These are phyloP conservation scores for Drosophila subobscura DNA, from an alignment of 1,140 invertebrate species.

Conservation along the genomic window DNA sequence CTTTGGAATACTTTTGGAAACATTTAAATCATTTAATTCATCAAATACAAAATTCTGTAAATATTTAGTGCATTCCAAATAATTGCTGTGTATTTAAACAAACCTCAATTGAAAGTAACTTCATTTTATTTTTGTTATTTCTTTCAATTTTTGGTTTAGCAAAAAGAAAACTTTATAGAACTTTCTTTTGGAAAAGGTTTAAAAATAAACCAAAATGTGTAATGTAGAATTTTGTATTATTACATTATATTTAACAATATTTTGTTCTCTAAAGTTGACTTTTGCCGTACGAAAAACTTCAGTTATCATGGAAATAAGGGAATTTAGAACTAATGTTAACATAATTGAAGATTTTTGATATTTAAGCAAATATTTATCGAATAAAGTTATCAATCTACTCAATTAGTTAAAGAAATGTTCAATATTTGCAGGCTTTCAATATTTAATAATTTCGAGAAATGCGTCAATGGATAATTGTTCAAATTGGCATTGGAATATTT, in stretches of 20 bases:
- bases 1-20: background rate
- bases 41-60: background rate
- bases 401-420: too few species aligned
- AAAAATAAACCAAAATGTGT: background rate
- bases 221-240: background rate
- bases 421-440: too few species aligned
- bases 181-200: background rate
- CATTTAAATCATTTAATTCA: background rate
- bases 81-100: background rate
- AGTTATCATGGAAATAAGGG: constrained; percentile 9
- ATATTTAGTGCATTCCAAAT: constrained; percentile 3
- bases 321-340: too few species aligned
- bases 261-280: constrained; percentile 41
- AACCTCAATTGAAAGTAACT: constrained; percentile 3
- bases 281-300: constrained; percentile 24
- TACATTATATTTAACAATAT: constrained; percentile 1
- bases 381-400: too few species aligned
- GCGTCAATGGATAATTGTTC: too few species aligned
- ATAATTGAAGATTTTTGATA: too few species aligned
- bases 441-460: too few species aligned
- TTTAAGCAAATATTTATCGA: background rate
- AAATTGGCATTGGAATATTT: background rate
- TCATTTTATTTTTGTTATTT: too few species aligned
- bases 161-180: constrained; percentile 22
- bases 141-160: background rate